Percentiles rank a stretch among this genome's conserved stretches.
These are phyloP conservation scores for Psammodynastes pulverulentus DNA, from an alignment of 2,113 vertebrate genomes.

Conservation along the genomic window DNA sequence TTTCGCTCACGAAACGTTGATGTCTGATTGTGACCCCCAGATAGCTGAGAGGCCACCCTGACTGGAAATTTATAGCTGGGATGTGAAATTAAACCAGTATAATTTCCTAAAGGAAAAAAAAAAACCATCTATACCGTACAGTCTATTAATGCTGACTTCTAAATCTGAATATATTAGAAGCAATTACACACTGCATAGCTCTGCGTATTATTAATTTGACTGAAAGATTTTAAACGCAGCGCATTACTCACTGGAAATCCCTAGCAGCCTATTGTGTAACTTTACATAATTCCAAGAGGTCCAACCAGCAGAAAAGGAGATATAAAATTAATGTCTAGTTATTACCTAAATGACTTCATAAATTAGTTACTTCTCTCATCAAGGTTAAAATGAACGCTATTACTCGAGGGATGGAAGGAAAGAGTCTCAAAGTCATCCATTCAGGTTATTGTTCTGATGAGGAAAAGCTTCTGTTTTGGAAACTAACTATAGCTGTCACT, in stretches of 20 bases:
- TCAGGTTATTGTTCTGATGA: slow-evolving; percentile 23
- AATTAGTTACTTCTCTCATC: slow-evolving; percentile 56
- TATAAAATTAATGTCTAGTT: slow-evolving; percentile 65
- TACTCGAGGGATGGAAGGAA: slow-evolving; percentile 33
- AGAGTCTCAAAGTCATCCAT: slow-evolving; percentile 27
- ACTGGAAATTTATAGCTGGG: slow-evolving; percentile 31
- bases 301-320: slow-evolving; percentile 53
- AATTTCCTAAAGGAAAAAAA: slow-evolving; percentile 34
- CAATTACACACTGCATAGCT: slow-evolving; percentile 54
- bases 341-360: slow-evolving; percentile 62
- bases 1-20: slow-evolving; percentile 7
- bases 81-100: slow-evolving; percentile 51
- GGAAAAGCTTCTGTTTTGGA: neutral
- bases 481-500: neutral
- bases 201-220: slow-evolving; percentile 61
- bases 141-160: slow-evolving; percentile 43
- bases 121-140: slow-evolving; percentile 28
- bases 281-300: slow-evolving; percentile 57
- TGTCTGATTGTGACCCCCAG: slow-evolving; percentile 8
- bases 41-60: neutral
- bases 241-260: slow-evolving; percentile 65
- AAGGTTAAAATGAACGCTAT: slow-evolving; percentile 47
- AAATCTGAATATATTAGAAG: slow-evolving; percentile 58
- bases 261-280: slow-evolving; percentile 60
- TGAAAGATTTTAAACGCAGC: slow-evolving; percentile 60